Percentiles rank a stretch among this genome's conserved stretches.
Conservation (phyloP, 2,113 vertebrate species). For the Myanophis thanlyinensis region DNA sequence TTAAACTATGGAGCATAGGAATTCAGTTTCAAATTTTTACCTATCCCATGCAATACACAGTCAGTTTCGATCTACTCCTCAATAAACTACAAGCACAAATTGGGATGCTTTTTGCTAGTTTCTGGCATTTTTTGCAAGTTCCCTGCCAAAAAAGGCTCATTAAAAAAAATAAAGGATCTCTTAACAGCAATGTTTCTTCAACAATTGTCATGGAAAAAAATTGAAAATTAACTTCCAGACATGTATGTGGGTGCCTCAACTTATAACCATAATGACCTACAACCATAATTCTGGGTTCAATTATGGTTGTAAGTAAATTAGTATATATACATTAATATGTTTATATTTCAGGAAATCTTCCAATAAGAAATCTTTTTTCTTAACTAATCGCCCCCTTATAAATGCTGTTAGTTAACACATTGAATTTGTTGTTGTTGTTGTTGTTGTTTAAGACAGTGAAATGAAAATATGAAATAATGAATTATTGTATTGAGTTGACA, state of each 20-base stretch:
- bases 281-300: background rate
- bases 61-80: background rate
- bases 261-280: background rate
- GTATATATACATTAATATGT: no score
- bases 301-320: background rate
- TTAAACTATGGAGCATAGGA: background rate
- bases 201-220: background rate
- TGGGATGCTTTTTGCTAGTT: background rate
- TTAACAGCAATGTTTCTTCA: background rate
- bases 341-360: background rate
- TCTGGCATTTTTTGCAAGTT: no score
- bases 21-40: background rate
- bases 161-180: background rate
- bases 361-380: background rate
- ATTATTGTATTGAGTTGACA: background rate
- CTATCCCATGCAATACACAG: background rate
- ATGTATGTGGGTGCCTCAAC: background rate
- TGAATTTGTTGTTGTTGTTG: background rate
- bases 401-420: background rate
- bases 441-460: background rate
- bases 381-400: background rate
- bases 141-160: background rate
- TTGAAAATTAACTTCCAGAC: background rate
- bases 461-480: background rate
- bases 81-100: background rate